These are phyloP conservation scores for Chorisops tibialis DNA, from an alignment of 2,888 invertebrate genomes.

Conservation along the genomic window DNA sequence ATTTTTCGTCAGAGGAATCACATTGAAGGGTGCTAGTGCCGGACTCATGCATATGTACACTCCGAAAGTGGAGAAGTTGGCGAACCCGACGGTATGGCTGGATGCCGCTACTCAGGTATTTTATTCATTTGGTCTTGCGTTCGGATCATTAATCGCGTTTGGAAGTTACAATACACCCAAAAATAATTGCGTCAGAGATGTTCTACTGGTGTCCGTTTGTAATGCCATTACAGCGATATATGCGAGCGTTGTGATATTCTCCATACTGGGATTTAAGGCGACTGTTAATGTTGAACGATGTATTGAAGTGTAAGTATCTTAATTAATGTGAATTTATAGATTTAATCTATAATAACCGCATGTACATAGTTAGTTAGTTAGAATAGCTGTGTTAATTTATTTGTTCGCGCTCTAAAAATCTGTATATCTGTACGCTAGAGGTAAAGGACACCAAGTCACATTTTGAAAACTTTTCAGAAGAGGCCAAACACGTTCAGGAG, in stretches of 20 bases:
- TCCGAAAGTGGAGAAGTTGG: conserved; percentile 84
- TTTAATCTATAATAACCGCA: too few relatives aligned
- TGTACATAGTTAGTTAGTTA: too few relatives aligned
- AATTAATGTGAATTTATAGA: neutral
- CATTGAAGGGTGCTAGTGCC: conserved; percentile 79
- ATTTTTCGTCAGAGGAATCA: conserved; percentile 88
- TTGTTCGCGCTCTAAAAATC: too few relatives aligned
- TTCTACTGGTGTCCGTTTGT: conserved; percentile 84
- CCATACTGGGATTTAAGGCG: conserved; percentile 95
- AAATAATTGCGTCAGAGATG: conserved; percentile 92
- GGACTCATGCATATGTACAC: conserved; percentile 89
- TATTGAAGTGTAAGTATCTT: conserved; percentile 64
- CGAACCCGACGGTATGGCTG: conserved; percentile 88
- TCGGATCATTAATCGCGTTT: conserved; percentile 92
- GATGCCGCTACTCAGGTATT: conserved; percentile 97
- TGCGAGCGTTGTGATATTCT: conserved; percentile 91
- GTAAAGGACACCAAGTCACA: too few relatives aligned
- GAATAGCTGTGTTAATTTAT: too few relatives aligned
- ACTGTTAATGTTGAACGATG: conserved; percentile 84
- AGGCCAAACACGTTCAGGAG: too few relatives aligned
- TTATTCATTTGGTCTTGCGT: conserved; percentile 92
- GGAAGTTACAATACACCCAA: conserved; percentile 93
- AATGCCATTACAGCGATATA: conserved; percentile 93
- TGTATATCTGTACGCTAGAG: too few relatives aligned
- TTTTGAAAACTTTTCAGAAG: too few relatives aligned